These are phyloP conservation scores for Papilio elwesi DNA, from an alignment of 2,888 invertebrate genomes.

Conservation along the genomic window DNA sequence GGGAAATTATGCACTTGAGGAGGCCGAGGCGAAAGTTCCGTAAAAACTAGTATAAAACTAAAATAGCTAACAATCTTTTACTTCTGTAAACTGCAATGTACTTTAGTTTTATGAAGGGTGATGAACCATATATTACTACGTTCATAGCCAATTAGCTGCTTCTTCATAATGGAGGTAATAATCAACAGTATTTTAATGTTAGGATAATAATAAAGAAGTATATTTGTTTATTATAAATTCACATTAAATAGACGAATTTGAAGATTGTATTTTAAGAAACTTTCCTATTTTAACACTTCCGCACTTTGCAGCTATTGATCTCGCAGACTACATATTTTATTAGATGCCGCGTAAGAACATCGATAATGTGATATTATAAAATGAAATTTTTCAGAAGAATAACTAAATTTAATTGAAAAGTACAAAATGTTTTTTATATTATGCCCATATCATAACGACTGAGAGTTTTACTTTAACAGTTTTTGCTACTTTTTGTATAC, in stretches of 20 bases:
- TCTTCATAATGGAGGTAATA: conserved; percentile 6
- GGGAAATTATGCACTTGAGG: no score
- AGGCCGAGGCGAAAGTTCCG: no score
- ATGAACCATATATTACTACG: not conserved
- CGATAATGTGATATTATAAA: conserved; percentile 43
- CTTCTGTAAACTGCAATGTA: not conserved
- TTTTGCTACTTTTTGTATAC: conserved; percentile 41
- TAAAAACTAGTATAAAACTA: no score
- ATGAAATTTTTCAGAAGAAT: conserved; percentile 16
- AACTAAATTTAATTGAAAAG: conserved; percentile 42
- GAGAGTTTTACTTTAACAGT: conserved; percentile 35
- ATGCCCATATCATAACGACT: conserved; percentile 39
- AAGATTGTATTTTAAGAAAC: conserved; percentile 34
- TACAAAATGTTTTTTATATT: conserved; percentile 44
- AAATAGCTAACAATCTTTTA: not conserved
- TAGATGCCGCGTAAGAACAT: conserved; percentile 12
- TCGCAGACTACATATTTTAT: conserved; percentile 6
- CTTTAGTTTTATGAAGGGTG: not conserved
- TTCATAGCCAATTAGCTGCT: conserved; percentile 1
- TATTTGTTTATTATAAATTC: conserved; percentile 5
- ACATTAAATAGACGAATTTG: not conserved
- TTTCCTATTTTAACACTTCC: conserved; percentile 19
- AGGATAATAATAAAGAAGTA: not conserved
- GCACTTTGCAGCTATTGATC: conserved; percentile 35
- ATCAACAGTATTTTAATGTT: conserved; percentile 16